phyloP scores from a whole-genome alignment of 2,113 vertebrate genomes.

The Hypanus sabinus region DNA sequence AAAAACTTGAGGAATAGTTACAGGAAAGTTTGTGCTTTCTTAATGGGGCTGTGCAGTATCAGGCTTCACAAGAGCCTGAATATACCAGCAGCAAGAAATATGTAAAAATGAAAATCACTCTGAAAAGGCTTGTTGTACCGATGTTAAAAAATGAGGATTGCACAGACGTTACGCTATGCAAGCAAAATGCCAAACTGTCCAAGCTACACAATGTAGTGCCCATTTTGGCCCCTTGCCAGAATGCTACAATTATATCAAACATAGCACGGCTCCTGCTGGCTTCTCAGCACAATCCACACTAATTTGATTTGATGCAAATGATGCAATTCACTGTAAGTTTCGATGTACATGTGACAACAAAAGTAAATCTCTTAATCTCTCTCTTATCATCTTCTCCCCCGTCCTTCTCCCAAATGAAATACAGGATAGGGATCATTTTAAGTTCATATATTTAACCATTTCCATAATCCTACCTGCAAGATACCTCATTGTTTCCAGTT shows the following conservation, averaged over 20 bases:
- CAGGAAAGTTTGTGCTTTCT: background rate
- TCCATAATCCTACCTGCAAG: constrained; percentile 64
- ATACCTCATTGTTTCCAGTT: constrained; percentile 81
- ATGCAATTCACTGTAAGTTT: too few relatives aligned
- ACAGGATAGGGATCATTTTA: background rate
- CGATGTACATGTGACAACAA: too few relatives aligned
- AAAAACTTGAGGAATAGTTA: too few relatives aligned
- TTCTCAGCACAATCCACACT: too few relatives aligned
- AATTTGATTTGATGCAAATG: too few relatives aligned
- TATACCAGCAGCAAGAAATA: background rate
- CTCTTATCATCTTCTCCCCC: background rate
- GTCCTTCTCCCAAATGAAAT: background rate
- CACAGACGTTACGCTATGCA: background rate
- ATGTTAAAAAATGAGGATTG: background rate
- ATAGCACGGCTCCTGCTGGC: too few relatives aligned
- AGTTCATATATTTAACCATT: background rate
- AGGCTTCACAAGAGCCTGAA: background rate
- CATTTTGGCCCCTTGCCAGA: background rate
- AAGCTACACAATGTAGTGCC: background rate
- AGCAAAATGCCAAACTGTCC: background rate
- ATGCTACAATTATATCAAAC: background rate
- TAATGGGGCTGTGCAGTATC: background rate
- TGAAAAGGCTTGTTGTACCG: background rate
- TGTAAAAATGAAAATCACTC: background rate
- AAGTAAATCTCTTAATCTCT: too few relatives aligned